Base-by-base conservation (phyloP, 2,888 invertebrate genomes). In the Drosophila barbarae region DNA sequence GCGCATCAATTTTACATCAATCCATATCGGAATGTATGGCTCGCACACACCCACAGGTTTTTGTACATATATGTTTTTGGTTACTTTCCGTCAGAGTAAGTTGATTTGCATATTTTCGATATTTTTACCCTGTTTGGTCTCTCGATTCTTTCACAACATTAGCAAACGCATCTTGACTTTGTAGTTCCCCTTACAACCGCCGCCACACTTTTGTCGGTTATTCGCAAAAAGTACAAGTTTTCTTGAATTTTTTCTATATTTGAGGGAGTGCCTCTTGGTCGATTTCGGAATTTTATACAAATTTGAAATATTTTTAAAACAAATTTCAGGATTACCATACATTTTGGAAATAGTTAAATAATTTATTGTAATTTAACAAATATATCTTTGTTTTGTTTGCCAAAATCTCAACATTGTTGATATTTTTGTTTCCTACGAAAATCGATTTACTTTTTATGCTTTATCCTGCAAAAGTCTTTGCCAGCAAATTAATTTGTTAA, bases 1-100 rank as follows among this genome's bases (percentile, higher is more conserved):
- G 68, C 63, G 69, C 83, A 80, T 84, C 85, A 79, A 84, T 84
- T 79, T 82, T 82, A 82, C 76, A 79, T 79, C 82, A 84, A 80
- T 80, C 79, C 61, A 51, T 79, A 74, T 78, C 50, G 81, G 77
- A 69, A 66, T 65, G 52, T 50, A 10, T 49, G 47, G 36, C 36
- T 39, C 46, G 6, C 26, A 41, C 56, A 42, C 42, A 60, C 49
- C 47, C 51, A 36, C 36, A 41, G 28, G 30, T 51, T 13, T 41
- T 35, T 34, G 21, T 60, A 36, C 32, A 36, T 50, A 32, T 41
- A 18, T 36, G 4, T 32, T 23, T 30, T 46, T 53, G 18, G 23
- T 18, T 52, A 38, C 39, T 49, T 38, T 34, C 30, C 41, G 64
- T 51, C 50, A 34, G 47, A 44, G 54, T 51, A 65, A 73, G 64